Evolutionary conservation across 2,797 vertebrate genomes (phyloP).

Genomic region (Tragelaphus eurycerus): DNA sequence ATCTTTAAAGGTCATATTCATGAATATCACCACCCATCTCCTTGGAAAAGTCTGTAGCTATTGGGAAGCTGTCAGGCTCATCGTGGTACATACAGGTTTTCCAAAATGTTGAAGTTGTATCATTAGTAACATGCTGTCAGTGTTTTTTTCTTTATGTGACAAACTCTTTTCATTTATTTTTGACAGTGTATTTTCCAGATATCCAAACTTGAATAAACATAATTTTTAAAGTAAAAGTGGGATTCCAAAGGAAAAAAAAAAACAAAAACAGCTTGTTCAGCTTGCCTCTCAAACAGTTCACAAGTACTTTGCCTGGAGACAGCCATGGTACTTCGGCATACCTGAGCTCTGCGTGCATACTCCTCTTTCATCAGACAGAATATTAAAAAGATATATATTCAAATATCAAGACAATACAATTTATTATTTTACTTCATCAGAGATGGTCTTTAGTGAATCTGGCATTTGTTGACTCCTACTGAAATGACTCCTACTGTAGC

Average conservation of each 20-base stretch:
- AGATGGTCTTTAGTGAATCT: background rate
- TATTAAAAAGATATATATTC: background rate
- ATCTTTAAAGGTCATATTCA: background rate
- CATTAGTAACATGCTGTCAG: background rate
- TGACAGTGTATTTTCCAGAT: background rate
- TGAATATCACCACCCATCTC: background rate
- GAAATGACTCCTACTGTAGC: rapidly evolving
- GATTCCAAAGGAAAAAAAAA: background rate
- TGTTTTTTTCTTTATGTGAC: background rate
- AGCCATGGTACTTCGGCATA: background rate
- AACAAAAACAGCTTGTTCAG: background rate
- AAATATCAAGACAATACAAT: background rate
- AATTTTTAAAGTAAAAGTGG: slow-evolving; percentile 7
- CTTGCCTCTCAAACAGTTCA: background rate
- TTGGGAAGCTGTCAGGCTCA: background rate
- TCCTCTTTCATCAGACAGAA: background rate
- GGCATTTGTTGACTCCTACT: background rate
- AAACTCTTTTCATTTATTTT: background rate
- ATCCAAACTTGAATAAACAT: background rate
- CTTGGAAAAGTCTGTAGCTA: background rate
- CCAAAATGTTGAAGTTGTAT: background rate
- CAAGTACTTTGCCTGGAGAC: background rate
- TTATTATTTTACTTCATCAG: background rate
- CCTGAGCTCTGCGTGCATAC: background rate
- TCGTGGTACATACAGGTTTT: background rate